Evolutionary conservation across 2,888 invertebrate genomes (phyloP), one percentile per base, ranked within the genome.

Genomic region (Arctia plantaginis): DNA sequence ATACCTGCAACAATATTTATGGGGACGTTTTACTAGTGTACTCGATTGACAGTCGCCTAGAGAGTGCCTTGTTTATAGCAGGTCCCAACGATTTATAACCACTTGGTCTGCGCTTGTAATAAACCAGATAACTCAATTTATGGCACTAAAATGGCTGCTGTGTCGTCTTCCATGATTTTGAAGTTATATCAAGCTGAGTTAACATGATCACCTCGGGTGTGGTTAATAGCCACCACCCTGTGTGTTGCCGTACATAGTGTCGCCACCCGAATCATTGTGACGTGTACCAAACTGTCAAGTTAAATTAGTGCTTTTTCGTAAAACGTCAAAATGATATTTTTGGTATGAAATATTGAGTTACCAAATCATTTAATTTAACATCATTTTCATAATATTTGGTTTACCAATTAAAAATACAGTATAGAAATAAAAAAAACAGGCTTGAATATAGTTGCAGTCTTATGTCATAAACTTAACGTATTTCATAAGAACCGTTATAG

Each of bases 71-170:
- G 90, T 91, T 90, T 90, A 91, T 88, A 86, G 87, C 85, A 78
- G 81, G 82, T 77, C 78, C 79, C 82, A 79, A 87, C 84, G 89
- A 90, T 91, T 91, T 92, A 92, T 89, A 88, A 86, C 88, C 88
- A 87, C 89, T 89, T 89, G 88, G 85, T 88, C 86, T 87, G 87
- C 81, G 88, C 86, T 88, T 88, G 91, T 92, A 91, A 92, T 92
- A 92, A 91, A 91, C 90, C 85, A 89, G 91, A 93, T 92, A 91
- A 90, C 92, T 92, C 89, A 89, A 90, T 92, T 91, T 91, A 91
- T 90, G 89, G 89, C 87, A 87, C 87, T 88, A 87, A 88, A 90
- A 87, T 85, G 87, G 87, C 82, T 81, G 82, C 84, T 85, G 84
- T 86, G 88, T 89, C 89, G 87, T 85, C 86, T 88, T 86, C 82